These are phyloP conservation scores for Halictus quadricinctus DNA, from an alignment of 2,888 invertebrate genomes.

Conservation along the genomic window DNA sequence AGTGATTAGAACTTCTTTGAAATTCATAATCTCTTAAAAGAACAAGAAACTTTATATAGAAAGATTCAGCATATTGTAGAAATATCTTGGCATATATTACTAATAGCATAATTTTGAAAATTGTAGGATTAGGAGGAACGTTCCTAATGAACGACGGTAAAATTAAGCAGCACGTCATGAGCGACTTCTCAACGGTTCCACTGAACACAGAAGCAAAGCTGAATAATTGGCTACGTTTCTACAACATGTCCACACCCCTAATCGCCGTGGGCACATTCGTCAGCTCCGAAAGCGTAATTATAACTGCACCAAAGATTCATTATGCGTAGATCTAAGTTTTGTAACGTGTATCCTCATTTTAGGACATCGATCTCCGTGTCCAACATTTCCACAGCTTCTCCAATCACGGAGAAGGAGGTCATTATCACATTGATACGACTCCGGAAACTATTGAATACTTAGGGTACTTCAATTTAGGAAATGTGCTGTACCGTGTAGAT, in stretches of 20 bases:
- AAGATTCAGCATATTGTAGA: background rate
- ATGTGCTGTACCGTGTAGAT: conserved; percentile 89
- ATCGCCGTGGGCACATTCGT: conserved; percentile 94
- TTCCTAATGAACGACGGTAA: conserved; percentile 93
- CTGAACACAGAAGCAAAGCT: conserved; percentile 89
- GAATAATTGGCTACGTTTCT: conserved; percentile 95
- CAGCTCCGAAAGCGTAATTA: conserved; percentile 90
- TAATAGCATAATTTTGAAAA: conserved; percentile 6
- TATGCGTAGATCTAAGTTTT: background rate
- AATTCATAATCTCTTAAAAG: background rate
- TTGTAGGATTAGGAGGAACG: conserved; percentile 92
- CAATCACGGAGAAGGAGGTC: conserved; percentile 93
- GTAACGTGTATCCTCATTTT: conserved; percentile 18
- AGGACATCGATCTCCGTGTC: conserved; percentile 94
- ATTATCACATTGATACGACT: conserved; percentile 98
- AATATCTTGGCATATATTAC: background rate
- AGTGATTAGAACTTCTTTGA: background rate
- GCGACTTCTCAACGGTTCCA: conserved; percentile 92
- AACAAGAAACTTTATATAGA: background rate
- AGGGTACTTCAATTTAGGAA: conserved; percentile 93
- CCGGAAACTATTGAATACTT: conserved; percentile 94
- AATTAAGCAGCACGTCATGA: conserved; percentile 97
- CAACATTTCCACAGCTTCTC: conserved; percentile 98
- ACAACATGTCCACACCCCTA: conserved; percentile 94
- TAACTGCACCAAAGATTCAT: background rate